Evolutionary conservation across 2,113 vertebrate genomes (phyloP), one percentile per base, ranked within the genome.

Genomic region (Brienomyrus brachyistius): DNA sequence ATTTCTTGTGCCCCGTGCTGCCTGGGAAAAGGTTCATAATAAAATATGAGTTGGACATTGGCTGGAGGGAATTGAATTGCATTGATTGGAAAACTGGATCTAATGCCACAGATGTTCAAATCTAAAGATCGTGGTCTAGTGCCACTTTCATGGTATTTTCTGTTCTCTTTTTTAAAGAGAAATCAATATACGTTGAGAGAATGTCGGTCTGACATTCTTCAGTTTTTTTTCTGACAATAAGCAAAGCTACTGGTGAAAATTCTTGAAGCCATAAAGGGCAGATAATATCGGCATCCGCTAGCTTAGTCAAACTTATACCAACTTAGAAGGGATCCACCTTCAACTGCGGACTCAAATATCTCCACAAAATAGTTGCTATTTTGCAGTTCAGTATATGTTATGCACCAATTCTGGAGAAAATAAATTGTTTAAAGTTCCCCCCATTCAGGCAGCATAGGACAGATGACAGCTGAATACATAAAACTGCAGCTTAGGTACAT

Each of bases 201-300:
- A 89, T 82, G 70, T 89, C 74, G 56, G n/a, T 74, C 48, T 52
- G 74, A 52, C 74, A 54, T 89, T 50, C 47, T 74, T 50, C 48
- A 48, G 47, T 27, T 77, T 80, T 48, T 74, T 88, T 80, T 80
- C n/a, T 88, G 62, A 74, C 59, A 88, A 88, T 88, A 70, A 88
- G 45, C 62, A 70, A 70, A 40, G 45, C 31, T 51, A 19, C 35
- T 83, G 50, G 35, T 10, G 31, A 83, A 48, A 52, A 4, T 17
- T 40, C 11, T 40, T 51, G 70, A 54, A 54, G 51, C 23, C 21
- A 83, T 21, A 50, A 50, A 89, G 88, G 27, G 11, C 48, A 45
- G 88, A 51, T 56, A 82, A 84, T 56, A 82, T 50, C 17, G 9
- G 66, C 3, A 11, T 54, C n/a, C 1, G 17, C 35, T 27, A 8